Evolutionary conservation across 2,113 vertebrate species (phyloP), one percentile per base, ranked within the genome.

Genomic region (Dipodomys merriami): DNA sequence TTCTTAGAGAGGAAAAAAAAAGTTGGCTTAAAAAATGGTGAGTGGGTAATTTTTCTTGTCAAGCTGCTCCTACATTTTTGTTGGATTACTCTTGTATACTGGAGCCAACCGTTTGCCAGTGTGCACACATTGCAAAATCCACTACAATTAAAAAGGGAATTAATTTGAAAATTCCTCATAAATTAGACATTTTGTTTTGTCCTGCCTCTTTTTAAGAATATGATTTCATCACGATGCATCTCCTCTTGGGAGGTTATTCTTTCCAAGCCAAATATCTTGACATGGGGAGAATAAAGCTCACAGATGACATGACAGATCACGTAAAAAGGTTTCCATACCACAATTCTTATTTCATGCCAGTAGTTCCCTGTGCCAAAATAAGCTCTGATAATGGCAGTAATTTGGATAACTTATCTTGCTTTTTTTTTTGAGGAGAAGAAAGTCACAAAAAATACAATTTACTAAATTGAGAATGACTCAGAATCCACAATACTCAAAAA

Each of bases 381-480:
- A 33, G 80, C 19, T 96, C 96, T 94, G 64, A 64, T 94, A 96
- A 92, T 57, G 35, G 64, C 67, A 95, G 84, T 79, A 96, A 80
- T 97, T 95, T 88, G 77, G 44, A 10, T 96, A 91, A 95, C 72
- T 95, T 95, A 95, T 76, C 83, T 93, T 95, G 92, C 33, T 85
- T 64, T 57, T 33, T 91, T 96, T 94, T 94, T 95, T 46, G 78
- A 96, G 72, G 73, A 96, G 23, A 77, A 18, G 23, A 95, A 92
- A 95, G 85, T 91, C 57, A 95, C 60, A 94, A 93, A 95, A 96
- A 93, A 91, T 84, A 82, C 29, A 86, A 67, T 92, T 96, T 93
- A 96, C 93, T 94, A 96, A 97, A 97, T 90, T 91, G 94, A 85
- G 90, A 94, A 46, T 69, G 46, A 88, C 23, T 94, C 95, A 44